Percentiles rank a stretch among this genome's conserved stretches.
phyloP scores from a whole-genome alignment of 1,140 invertebrate genomes.

The Eumeta japonica region DNA sequence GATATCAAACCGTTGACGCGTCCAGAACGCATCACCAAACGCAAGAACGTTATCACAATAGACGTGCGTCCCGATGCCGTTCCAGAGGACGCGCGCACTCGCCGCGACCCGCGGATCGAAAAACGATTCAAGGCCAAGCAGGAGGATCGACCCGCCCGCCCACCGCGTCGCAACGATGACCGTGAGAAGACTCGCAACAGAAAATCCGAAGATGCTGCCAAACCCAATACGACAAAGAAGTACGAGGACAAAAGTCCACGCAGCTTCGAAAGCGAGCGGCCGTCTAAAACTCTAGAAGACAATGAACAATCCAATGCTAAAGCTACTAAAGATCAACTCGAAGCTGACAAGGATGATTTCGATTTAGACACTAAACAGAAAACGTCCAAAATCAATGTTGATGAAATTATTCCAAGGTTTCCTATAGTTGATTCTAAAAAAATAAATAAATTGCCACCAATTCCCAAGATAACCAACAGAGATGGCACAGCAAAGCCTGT shows the following conservation, averaged over 20 bases:
- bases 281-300: not conserved
- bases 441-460: slow-evolving; percentile 44
- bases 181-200: slow-evolving; percentile 14
- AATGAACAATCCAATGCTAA: slow-evolving; percentile 5
- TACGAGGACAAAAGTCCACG: slow-evolving; percentile 1
- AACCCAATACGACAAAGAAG: slow-evolving; percentile 7
- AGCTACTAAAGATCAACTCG: slow-evolving; percentile 1
- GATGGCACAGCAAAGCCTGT: slow-evolving; percentile 16
- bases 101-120: slow-evolving; percentile 14
- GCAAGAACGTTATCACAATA: slow-evolving; percentile 47
- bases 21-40: slow-evolving; percentile 31
- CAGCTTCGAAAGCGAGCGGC: not conserved
- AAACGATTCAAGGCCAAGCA: slow-evolving; percentile 12
- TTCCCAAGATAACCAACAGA: slow-evolving; percentile 36
- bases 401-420: slow-evolving; percentile 23
- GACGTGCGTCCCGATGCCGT: slow-evolving; percentile 25
- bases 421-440: slow-evolving; percentile 26
- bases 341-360: slow-evolving; percentile 1
- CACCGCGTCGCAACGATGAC: slow-evolving; percentile 12
- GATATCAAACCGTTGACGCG: slow-evolving; percentile 39
- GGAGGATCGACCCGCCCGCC: slow-evolving; percentile 4
- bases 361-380: slow-evolving; percentile 6
- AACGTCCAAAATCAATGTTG: slow-evolving; percentile 12
- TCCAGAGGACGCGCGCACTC: slow-evolving; percentile 15
- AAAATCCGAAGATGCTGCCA: slow-evolving; percentile 5